Evolutionary conservation across 53 echinoderm and acorn worm species (phyloP).

Genomic region (Zoroaster sp.): DNA sequence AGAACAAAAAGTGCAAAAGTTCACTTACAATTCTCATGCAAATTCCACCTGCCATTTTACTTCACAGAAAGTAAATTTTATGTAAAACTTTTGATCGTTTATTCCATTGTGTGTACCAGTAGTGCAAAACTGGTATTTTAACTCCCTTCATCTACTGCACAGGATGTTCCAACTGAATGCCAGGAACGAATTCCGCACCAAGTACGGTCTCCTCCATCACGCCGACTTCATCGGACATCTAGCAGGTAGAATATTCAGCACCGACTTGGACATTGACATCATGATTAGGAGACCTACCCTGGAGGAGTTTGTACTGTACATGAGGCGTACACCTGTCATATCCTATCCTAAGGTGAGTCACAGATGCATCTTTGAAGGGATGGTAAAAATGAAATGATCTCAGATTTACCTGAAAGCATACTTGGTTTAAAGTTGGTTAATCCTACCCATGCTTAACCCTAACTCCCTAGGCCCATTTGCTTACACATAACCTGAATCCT

Average conservation of each 20-base stretch:
- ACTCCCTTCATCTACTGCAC: background rate
- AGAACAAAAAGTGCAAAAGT: too few species aligned
- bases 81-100: background rate
- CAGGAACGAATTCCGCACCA: constrained; percentile 57
- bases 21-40: too few species aligned
- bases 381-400: too few species aligned
- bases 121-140: background rate
- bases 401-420: too few species aligned
- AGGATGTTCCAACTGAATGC: constrained; percentile 67
- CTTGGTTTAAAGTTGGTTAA: too few species aligned
- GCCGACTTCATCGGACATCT: constrained; percentile 72
- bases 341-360: constrained; percentile 92
- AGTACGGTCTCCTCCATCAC: constrained; percentile 70
- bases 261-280: constrained; percentile 61
- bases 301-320: constrained; percentile 84
- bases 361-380: too few species aligned
- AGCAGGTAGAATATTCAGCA: constrained; percentile 64
- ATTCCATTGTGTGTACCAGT: background rate
- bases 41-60: too few species aligned
- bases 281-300: constrained; percentile 78
- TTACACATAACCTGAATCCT: too few species aligned
- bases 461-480: too few species aligned
- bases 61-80: too few species aligned
- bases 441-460: too few species aligned
- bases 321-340: constrained; percentile 80